Base-by-base conservation (phyloP, 2,113 vertebrate species). In the Notiomystis cincta region DNA sequence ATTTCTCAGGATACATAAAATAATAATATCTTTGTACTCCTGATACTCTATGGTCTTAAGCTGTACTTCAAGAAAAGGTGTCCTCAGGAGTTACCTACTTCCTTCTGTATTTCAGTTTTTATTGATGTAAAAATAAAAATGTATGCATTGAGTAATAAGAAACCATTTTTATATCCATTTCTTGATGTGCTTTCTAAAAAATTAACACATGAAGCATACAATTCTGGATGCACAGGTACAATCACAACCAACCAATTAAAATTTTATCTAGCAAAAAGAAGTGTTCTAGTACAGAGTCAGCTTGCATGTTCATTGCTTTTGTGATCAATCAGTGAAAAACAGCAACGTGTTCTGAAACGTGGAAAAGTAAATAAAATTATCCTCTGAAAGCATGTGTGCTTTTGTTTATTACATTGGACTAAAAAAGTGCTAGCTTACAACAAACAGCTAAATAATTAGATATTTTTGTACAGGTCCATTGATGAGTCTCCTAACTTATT, bases 371-470 rank as follows among this genome's bases (percentile, higher is more conserved):
- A 42, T 17, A 50, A 37, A 50, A 20, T 14, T n/a, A 22, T 10
- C 5, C 21, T n/a, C 1, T 28, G 10, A n/a, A 9, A 64, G 0
- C 2, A 10, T 23, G 7, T 40, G 4, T 51, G 4, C n/a, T n/a
- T n/a, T n/a, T n/a, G n/a, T n/a, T n/a, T 69, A 40, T 62, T 54
- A 24, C 3, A 31, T 24, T 58, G 21, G 13, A 45, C 15, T 53
- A 25, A 50, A 73, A 81, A 25, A 5, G 8, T 64, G 5, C 0
- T 15, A 45, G 3, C 17, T 76, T 57, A 57, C 15, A 71, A 61
- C 18, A 77, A 62, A 25, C 2, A 22, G 15, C 35, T 88, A 76
- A 93, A 45, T 40, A 78, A 45, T 35, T 51, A 8, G 33, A 60
- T 31, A 35, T 33, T 67, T 76, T 38, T 64, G 18, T 11, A 33